A percentile compares a stretch with the other conserved stretches of the same genome.
Conservation (phyloP, 1,140 invertebrate species). For the Drosophila setifemur region DNA sequence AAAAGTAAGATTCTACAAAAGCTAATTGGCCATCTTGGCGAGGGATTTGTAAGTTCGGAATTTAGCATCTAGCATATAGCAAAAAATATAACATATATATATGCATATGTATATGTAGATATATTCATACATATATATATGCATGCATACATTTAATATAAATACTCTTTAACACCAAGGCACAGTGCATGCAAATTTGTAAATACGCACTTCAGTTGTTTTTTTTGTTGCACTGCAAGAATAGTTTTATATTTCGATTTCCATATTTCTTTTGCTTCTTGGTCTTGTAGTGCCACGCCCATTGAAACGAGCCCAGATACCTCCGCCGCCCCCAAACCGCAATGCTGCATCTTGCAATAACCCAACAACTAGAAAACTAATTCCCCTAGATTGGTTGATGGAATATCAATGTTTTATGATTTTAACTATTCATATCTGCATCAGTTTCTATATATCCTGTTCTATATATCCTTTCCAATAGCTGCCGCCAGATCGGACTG, state of each 20-base stretch:
- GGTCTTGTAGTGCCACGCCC: conserved; percentile 46
- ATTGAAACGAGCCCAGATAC: conserved; percentile 26
- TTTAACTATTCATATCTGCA: neutral
- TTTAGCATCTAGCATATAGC: neutral
- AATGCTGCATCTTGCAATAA: conserved; percentile 72
- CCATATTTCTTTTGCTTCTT: conserved; percentile 34
- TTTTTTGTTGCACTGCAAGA: neutral
- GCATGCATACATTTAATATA: neutral
- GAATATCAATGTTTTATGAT: neutral
- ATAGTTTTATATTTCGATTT: conserved; percentile 17
- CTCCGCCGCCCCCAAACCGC: conserved; percentile 51
- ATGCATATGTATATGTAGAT: conserved; percentile 1
- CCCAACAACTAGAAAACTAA: neutral
- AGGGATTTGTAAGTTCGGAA: conserved; percentile 19
- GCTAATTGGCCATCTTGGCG: conserved; percentile 13
- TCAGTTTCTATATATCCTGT: conserved; percentile 1
- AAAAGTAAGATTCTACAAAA: conserved; percentile 66
- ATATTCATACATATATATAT: neutral
- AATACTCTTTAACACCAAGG: too few relatives aligned
- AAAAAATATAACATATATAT: neutral
- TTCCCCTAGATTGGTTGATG: conserved; percentile 1
- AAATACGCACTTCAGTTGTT: neutral
- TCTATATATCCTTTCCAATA: conserved; percentile 37
- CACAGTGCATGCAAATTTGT: too few relatives aligned
- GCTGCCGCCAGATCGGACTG: conserved; percentile 77